phyloP scores from a whole-genome alignment of 2,797 vertebrate species.

The Hafferia zeledoni region DNA sequence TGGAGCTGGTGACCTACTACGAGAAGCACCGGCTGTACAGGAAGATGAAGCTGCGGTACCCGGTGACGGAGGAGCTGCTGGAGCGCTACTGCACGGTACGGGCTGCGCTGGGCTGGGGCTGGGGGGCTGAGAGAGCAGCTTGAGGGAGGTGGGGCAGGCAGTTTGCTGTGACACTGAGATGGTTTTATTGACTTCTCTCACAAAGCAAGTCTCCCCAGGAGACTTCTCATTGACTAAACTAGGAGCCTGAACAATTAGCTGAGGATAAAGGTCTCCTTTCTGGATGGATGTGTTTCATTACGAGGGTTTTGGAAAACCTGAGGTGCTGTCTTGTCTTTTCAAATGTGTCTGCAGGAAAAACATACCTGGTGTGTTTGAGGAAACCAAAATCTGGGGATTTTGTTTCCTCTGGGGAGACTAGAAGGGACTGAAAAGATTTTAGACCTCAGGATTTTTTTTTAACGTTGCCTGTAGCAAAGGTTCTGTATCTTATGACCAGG shows the following conservation, averaged over 20 bases:
- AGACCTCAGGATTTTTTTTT: neutral
- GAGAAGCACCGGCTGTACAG: constrained; percentile 92
- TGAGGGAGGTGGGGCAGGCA: neutral
- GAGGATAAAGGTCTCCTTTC: neutral
- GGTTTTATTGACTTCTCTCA: neutral
- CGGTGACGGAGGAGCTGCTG: constrained; percentile 90
- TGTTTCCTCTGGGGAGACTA: neutral
- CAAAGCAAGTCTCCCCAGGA: neutral
- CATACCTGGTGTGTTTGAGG: neutral
- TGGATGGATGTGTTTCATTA: neutral
- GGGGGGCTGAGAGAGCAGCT: neutral
- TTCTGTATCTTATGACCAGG: neutral
- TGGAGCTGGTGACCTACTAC: constrained; percentile 93
- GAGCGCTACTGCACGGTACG: constrained; percentile 81
- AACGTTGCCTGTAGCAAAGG: neutral
- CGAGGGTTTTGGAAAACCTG: neutral
- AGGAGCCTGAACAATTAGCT: neutral
- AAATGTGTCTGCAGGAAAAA: neutral
- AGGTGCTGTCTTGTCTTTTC: neutral
- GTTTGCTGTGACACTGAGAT: neutral
- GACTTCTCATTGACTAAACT: neutral
- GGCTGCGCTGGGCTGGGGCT: neutral
- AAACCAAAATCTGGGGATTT: neutral
- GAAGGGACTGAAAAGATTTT: neutral
- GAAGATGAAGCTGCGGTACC: constrained; percentile 94